These are phyloP conservation scores for Stylophora pistillata DNA, from an alignment of 64 coral and sea anemone genomes.

Conservation along the genomic window DNA sequence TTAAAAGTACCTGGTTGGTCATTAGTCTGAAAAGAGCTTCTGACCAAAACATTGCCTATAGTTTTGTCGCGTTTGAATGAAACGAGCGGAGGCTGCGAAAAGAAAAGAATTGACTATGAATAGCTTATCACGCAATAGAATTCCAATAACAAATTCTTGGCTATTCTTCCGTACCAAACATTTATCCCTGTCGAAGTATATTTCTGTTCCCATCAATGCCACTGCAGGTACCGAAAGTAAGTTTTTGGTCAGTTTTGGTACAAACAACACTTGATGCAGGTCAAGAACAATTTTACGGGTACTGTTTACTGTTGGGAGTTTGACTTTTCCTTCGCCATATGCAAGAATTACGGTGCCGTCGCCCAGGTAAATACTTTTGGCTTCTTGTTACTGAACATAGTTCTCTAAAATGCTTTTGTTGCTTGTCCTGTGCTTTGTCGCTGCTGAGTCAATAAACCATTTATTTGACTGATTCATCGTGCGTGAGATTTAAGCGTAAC, in stretches of 20 bases:
- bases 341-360: slow-evolving; percentile 71
- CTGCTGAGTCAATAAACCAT: slow-evolving; percentile 86
- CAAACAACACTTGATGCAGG: slow-evolving; percentile 72
- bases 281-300: slow-evolving; percentile 45
- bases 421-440: slow-evolving; percentile 64
- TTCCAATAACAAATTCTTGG: slow-evolving; percentile 64
- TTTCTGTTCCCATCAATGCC: slow-evolving; percentile 62
- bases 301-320: slow-evolving; percentile 59
- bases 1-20: too few relatives aligned
- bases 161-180: slow-evolving; percentile 69
- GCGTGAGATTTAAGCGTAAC: slow-evolving; percentile 71
- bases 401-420: slow-evolving; percentile 57
- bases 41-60: too few relatives aligned
- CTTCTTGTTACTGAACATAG: slow-evolving; percentile 66
- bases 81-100: too few relatives aligned
- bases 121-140: slow-evolving; percentile 55
- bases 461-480: slow-evolving; percentile 35
- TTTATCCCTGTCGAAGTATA: slow-evolving; percentile 50
- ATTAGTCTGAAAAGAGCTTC: too few relatives aligned
- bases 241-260: slow-evolving; percentile 72
- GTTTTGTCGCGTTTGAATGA: too few relatives aligned
- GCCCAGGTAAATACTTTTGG: slow-evolving; percentile 69
- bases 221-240: slow-evolving; percentile 78
- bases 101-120: slow-evolving; percentile 68
- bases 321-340: slow-evolving; percentile 57